Evolutionary conservation across 2,888 invertebrate genomes (phyloP).

Genomic region (Phyto melanocephala): DNA sequence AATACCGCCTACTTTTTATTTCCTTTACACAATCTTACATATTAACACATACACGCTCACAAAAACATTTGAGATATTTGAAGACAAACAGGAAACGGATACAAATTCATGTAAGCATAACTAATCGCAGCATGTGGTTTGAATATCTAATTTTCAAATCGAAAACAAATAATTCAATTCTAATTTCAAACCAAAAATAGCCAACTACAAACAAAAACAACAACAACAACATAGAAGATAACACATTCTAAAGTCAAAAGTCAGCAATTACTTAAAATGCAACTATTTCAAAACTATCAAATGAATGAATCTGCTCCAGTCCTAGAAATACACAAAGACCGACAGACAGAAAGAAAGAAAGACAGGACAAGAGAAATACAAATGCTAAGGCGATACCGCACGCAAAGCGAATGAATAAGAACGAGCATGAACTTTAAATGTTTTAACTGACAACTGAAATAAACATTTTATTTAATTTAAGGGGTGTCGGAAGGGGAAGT

Average conservation of each 20-base stretch:
- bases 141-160: conserved; percentile 63
- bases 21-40: background rate
- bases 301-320: conserved; percentile 14
- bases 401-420: background rate
- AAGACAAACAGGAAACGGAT: conserved; percentile 51
- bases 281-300: conserved; percentile 53
- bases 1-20: background rate
- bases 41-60: background rate
- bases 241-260: conserved; percentile 56
- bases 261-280: conserved; percentile 64
- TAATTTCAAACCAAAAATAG: conserved; percentile 22
- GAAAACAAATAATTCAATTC: conserved; percentile 60
- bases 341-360: background rate
- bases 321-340: background rate
- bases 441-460: conserved; percentile 16
- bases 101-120: conserved; percentile 31
- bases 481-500: background rate
- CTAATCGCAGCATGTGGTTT: conserved; percentile 63
- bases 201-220: background rate
- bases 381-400: conserved; percentile 43
- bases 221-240: too few relatives aligned
- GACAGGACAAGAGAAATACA: background rate
- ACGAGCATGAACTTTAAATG: conserved; percentile 27
- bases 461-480: conserved; percentile 13
- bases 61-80: background rate